A percentile compares a stretch with the other conserved stretches of the same genome.
These are phyloP conservation scores for Urocitellus parryii DNA, from an alignment of 2,113 vertebrate species.

Conservation along the genomic window DNA sequence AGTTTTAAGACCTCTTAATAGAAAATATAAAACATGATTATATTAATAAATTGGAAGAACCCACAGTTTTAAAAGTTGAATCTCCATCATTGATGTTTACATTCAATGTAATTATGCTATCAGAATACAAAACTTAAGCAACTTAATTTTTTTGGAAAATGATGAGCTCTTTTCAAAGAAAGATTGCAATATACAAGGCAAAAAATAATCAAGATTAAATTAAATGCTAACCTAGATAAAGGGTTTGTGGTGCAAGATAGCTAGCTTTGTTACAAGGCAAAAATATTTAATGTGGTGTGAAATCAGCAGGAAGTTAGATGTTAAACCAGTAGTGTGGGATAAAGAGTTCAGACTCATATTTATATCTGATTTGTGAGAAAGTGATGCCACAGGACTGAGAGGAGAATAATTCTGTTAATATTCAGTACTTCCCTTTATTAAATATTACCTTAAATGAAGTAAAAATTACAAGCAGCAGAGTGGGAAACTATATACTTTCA, in stretches of 20 bases:
- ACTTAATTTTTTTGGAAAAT: conserved; percentile 12
- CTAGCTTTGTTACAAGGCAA: neutral
- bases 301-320: neutral
- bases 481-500: neutral
- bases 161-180: neutral
- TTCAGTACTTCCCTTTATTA: neutral
- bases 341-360: conserved; percentile 3
- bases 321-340: neutral
- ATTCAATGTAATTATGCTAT: neutral
- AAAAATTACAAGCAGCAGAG: neutral
- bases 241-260: neutral
- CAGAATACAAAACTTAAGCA: neutral
- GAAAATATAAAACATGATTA: neutral
- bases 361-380: neutral
- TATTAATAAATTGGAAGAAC: neutral
- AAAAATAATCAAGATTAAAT: neutral
- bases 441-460: neutral
- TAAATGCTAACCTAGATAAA: neutral
- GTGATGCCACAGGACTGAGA: neutral
- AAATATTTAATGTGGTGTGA: neutral
- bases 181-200: neutral
- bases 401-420: neutral
- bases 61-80: neutral
- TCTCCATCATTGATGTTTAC: neutral
- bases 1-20: neutral